Evolutionary conservation across 2,888 invertebrate genomes (phyloP), one percentile per base, ranked within the genome.

Genomic region (Zeuzera pyrina): DNA sequence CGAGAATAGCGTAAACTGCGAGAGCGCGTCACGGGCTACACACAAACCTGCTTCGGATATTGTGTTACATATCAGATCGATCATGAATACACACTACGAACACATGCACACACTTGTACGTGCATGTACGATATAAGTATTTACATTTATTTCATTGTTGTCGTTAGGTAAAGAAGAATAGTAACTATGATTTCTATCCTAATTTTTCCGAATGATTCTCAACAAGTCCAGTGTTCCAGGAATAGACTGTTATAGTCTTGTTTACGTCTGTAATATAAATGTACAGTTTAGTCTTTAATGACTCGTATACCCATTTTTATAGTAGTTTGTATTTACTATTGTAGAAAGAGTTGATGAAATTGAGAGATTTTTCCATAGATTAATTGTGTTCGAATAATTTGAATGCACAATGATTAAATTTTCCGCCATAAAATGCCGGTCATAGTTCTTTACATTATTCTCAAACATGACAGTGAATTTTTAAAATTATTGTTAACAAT

Each of bases 1-100:
- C 78, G 54, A 74, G 71, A 83, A 81, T 79, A 81, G 79, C 69
- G 70, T 73, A 70, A 78, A 78, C 73, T 65, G 64, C 58, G 65
- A 49, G 60, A 70, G 62, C 66, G 62, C 71, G 68, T 65, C 64
- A 64, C 66, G 61, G 63, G 55, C 57, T 56, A 49, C 52, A 15
- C 28, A 28, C 58, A 58, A 56, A 52, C 55, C 51, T 49, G 57
- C 52, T 62, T 57, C 57, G 50, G 66, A 76, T 74, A 81, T 79
- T 77, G 76, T 78, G 65, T 81, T 79, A 81, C 79, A 74, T 53
- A 65, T 57, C 52, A 47, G 52, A 63, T 47, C 47, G 39, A 39
- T 29, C 34, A 29, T 19, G 8, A 19, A 6, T 19, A 6, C 8
- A 19, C 19, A 19, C 19, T 19, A n/a, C n/a, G n/a, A n/a, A n/a